Conservation (phyloP, 2,888 invertebrate species). For the Drosophila prostipennis region DNA sequence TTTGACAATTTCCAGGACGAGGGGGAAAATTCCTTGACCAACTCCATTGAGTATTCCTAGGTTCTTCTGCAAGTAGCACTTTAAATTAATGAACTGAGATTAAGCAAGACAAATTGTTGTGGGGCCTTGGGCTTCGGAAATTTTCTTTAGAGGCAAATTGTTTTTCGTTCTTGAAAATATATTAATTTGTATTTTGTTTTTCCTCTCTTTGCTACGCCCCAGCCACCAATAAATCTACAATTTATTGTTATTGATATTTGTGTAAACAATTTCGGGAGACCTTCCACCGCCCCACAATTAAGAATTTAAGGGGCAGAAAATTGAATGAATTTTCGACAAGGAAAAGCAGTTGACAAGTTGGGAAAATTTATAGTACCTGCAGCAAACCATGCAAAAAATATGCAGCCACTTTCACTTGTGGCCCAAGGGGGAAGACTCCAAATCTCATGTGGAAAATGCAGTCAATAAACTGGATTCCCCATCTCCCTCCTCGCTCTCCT, state of each 20-base stretch:
- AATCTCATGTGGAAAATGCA: conserved; percentile 63
- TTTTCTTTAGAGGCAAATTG: conserved; percentile 65
- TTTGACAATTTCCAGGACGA: conserved; percentile 47
- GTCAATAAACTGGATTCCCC: conserved; percentile 53
- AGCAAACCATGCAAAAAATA: conserved; percentile 42
- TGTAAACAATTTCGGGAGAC: conserved; percentile 42
- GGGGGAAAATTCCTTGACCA: conserved; percentile 24
- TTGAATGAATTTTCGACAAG: conserved; percentile 32
- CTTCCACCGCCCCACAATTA: conserved; percentile 51
- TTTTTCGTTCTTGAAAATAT: conserved; percentile 63
- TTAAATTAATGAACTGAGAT: conserved; percentile 80
- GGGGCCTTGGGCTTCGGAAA: conserved; percentile 13
- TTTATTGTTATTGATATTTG: conserved; percentile 79
- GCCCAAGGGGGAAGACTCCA: conserved; percentile 6
- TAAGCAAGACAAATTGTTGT: conserved; percentile 78
- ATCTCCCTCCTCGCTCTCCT: conserved; percentile 18
- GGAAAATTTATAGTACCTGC: conserved; percentile 50
- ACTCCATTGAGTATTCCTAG: conserved; percentile 18
- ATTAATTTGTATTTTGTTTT: conserved; percentile 59
- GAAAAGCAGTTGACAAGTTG: conserved; percentile 56
- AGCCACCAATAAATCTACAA: conserved; percentile 66
- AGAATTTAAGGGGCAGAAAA: conserved; percentile 63
- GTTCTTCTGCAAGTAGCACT: conserved; percentile 65
- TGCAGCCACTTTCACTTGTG: conserved; percentile 52
- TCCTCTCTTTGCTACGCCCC: conserved; percentile 16